phyloP scores from a whole-genome alignment of 2,797 vertebrate species.

The Galaxias olidus region DNA sequence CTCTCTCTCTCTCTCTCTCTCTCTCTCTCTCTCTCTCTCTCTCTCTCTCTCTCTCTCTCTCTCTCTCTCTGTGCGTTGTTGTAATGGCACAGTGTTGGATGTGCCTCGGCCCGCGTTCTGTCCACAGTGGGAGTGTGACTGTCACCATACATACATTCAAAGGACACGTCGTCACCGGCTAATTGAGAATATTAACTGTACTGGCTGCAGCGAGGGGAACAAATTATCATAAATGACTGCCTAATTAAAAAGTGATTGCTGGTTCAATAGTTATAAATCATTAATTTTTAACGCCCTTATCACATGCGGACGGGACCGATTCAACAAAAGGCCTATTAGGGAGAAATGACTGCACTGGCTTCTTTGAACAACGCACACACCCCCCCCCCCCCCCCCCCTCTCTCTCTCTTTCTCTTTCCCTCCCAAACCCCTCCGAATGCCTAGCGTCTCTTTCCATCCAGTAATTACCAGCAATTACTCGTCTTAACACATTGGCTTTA shows the following conservation, averaged over 20 bases:
- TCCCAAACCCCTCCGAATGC: slow-evolving; percentile 50
- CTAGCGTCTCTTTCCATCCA: slow-evolving; percentile 50
- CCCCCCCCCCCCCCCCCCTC: slow-evolving; percentile 40
- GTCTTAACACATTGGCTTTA: slow-evolving; percentile 68
- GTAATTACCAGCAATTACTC: slow-evolving; percentile 75
- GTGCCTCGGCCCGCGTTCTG: slow-evolving; percentile 46
- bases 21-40: background rate
- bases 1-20: background rate
- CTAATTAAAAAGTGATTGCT: slow-evolving; percentile 80
- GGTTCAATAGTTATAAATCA: slow-evolving; percentile 80
- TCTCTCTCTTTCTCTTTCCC: too few relatives aligned
- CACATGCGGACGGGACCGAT: slow-evolving; percentile 72
- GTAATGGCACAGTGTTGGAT: slow-evolving; percentile 22
- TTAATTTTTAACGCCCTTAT: slow-evolving; percentile 79
- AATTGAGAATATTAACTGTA: slow-evolving; percentile 79
- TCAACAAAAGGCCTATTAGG: slow-evolving; percentile 78
- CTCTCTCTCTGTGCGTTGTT: background rate
- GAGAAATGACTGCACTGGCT: slow-evolving; percentile 69
- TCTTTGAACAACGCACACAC: slow-evolving; percentile 52
- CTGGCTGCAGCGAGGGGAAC: slow-evolving; percentile 72
- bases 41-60: background rate
- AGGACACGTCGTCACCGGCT: slow-evolving; percentile 73
- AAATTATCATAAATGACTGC: slow-evolving; percentile 81
- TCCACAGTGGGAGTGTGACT: slow-evolving; percentile 55
- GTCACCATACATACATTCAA: slow-evolving; percentile 72